Base-by-base conservation (phyloP, 2,113 vertebrate species). In the Anolis sagrei region DNA sequence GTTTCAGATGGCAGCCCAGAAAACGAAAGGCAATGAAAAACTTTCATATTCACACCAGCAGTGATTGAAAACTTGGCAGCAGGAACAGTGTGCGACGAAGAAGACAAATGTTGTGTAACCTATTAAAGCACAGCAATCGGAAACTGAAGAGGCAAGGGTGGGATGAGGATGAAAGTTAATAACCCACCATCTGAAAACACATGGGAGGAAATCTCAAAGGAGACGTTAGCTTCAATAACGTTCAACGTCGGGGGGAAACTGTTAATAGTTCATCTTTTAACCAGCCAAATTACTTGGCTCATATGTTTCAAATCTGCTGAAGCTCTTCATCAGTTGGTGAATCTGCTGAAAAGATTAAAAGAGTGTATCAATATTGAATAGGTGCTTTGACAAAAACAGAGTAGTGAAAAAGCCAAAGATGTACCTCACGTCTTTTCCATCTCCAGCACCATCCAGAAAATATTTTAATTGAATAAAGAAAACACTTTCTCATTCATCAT, bases 291-390 rank as follows among this genome's bases (percentile, higher is more conserved):
- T 34, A 72, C 34, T 76, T n/a, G 4, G 72, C 11, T 78, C 66
- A 85, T 88, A 29, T n/a, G 84, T 89, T 80, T 32, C 54, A 86
- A 87, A 77, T 69, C 54, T 39, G 88, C 58, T 4, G 92, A 77
- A 16, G 39, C 21, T 0, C 61, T 86, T 93, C 32, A 21, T 1
- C 0, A 88, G 64, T 89, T 70, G 9, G 7, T 51, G 58, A 74
- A 79, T 87, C 23, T 80, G 75, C 90, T 88, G 86, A 84, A 74
- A 29, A 77, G 66, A 49, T 92, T 87, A 29, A 84, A 90, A 91
- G 16, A 5, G 68, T 34, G 80, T 89, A 85, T 82, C 88, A 90
- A 86, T 88, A 76, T 89, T 89, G 79, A 77, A 48, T 49, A 74
- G 62, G 32, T 74, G 75, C 82, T 81, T 18, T 69, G 7, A 49